Percentiles rank a stretch among this genome's conserved stretches.
Conservation (phyloP, 2,797 vertebrate species). For the Gambusia yucatana region DNA sequence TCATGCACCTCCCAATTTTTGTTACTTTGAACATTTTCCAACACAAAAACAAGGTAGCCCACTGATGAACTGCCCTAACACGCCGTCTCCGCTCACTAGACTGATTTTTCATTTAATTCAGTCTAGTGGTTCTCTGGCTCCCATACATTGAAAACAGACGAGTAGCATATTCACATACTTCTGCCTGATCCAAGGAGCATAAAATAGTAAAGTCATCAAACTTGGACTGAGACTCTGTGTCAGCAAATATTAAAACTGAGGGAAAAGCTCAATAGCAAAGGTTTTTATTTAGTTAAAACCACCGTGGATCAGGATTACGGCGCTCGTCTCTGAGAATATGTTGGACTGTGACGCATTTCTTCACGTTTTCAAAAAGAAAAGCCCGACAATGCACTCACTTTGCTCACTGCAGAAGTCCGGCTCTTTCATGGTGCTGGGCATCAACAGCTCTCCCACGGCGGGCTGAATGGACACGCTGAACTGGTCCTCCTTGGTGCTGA, state of each 20-base stretch:
- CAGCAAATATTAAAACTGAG: not conserved
- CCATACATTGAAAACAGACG: not conserved
- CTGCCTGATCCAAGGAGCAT: not conserved
- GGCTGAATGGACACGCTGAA: conserved; percentile 93
- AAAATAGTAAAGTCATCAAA: not conserved
- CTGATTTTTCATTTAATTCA: not conserved
- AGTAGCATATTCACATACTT: not conserved
- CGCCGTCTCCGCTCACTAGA: not conserved
- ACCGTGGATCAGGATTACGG: not conserved
- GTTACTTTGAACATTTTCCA: no score
- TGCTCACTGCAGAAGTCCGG: conserved; percentile 92
- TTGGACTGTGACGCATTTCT: not conserved
- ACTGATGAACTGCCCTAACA: no score
- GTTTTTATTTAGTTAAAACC: not conserved
- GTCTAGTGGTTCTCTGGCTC: not conserved
- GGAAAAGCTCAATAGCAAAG: not conserved
- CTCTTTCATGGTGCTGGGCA: conserved; percentile 90
- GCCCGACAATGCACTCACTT: conserved; percentile 78
- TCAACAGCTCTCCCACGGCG: conserved; percentile 90
- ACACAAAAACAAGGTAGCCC: no score
- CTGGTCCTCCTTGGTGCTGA: conserved; percentile 90
- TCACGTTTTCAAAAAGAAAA: not conserved
- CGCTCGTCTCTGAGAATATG: not conserved
- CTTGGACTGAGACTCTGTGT: not conserved
- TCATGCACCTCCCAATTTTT: no score